phyloP scores from a whole-genome alignment of 2,888 invertebrate species.

The Drosophila mayaguana region DNA sequence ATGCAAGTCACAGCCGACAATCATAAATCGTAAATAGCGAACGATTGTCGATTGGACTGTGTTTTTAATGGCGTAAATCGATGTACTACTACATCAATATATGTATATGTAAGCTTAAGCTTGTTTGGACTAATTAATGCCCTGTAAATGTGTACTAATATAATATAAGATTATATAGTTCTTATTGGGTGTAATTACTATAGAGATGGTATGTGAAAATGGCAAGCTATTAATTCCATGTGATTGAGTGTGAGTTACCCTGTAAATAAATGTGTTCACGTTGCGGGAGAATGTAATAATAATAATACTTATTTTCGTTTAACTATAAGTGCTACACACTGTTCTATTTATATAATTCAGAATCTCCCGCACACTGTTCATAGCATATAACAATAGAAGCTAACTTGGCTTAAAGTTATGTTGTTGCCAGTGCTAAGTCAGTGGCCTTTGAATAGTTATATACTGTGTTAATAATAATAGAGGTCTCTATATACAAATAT shows the following conservation, averaged over 20 bases:
- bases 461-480: background rate
- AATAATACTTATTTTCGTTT: background rate
- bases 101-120: no score
- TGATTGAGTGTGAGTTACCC: no score
- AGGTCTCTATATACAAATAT: no score
- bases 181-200: no score
- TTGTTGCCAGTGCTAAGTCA: no score
- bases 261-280: no score
- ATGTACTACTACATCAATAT: conserved; percentile 23
- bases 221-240: no score
- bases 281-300: no score
- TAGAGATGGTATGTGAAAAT: no score
- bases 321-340: no score
- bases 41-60: conserved; percentile 1
- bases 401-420: background rate
- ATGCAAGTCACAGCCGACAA: conserved; percentile 53
- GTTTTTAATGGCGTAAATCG: conserved; percentile 35
- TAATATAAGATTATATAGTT: no score
- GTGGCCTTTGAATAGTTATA: background rate
- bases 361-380: background rate
- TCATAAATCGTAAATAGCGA: conserved; percentile 55
- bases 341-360: no score
- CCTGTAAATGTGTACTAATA: background rate
- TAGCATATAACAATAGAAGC: background rate
- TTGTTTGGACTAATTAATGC: background rate